Evolutionary conservation across 2,797 vertebrate genomes (phyloP), one percentile per base, ranked within the genome.

Genomic region (Galaxias olidus): DNA sequence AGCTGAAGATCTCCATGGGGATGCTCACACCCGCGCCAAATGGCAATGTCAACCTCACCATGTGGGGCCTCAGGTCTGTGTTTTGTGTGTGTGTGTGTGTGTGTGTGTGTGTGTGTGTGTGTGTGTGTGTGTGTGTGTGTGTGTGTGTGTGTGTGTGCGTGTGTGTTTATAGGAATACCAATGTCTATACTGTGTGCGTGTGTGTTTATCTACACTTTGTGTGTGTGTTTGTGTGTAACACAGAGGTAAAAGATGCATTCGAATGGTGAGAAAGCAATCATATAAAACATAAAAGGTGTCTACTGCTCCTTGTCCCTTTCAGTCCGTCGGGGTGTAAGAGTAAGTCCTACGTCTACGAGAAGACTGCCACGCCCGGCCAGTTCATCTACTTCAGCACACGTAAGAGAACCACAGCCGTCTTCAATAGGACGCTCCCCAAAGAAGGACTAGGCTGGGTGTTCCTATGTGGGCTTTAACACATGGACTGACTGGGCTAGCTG

Each of bases 331-430:
- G 79, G 9, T 93, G 92, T 54, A 4, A 45, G 19, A 78, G 8
- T 17, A 75, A 84, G 46, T 4, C 71, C 20, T 92, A 91, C 69
- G 65, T 82, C 14, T 93, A 93, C 52, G 85, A 90, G 80, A 91
- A 76, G 80, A 88, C 88, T 1, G 72, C 18, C 4, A 69, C 85
- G 0, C 81, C 91, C 0, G 92, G 92, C 44, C 69, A 84, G 56
- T 93, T 92, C 77, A 89, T 67, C 52, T 93, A 93, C 83, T 92
- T 89, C 85, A 93, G 92, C 82, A 76, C 80, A 68, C 87, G 92
- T 93, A 69, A 88, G 91, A 8, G 0, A 1, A 47, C 9, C 13
- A 14, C 10, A 4, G 9, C 45, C 45, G 1, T 8, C 1, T 14
- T 14, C 30, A 30, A 30, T 3, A 30, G 30, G 30, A 30, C 3